Evolutionary conservation across 2,113 vertebrate species (phyloP).

Genomic region (Lynx canadensis): DNA sequence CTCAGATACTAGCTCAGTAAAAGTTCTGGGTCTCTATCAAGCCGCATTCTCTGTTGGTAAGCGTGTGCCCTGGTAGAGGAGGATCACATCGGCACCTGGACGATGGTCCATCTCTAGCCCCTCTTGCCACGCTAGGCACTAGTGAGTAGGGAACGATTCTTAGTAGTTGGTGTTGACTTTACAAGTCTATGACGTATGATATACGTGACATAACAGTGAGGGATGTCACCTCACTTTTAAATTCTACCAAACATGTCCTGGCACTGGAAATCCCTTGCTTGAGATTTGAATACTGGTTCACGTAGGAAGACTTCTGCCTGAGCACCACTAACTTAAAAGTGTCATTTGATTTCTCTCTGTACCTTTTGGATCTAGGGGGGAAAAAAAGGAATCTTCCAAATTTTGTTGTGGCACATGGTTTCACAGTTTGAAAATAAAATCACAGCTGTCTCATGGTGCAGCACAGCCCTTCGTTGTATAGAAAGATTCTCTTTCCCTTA

Average conservation of each 20-base stretch:
- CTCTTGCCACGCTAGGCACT: neutral
- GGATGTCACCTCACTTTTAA: constrained; percentile 30
- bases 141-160: neutral
- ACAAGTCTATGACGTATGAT: neutral
- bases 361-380: constrained; percentile 68
- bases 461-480: constrained; percentile 73
- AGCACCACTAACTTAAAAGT: constrained; percentile 66
- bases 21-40: constrained; percentile 41
- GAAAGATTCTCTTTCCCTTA: constrained; percentile 58
- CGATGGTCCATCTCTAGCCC: neutral
- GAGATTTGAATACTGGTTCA: constrained; percentile 51
- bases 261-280: constrained; percentile 42
- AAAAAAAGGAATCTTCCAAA: constrained; percentile 62
- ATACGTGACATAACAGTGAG: neutral
- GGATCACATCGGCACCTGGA: neutral
- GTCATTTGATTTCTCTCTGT: constrained; percentile 69
- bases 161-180: neutral
- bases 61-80: neutral
- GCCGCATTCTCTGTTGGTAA: neutral
- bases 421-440: constrained; percentile 86
- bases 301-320: constrained; percentile 55
- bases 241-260: constrained; percentile 15
- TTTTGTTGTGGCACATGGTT: constrained; percentile 81
- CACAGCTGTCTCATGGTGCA: constrained; percentile 82
- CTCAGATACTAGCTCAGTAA: constrained; percentile 36